These are phyloP conservation scores for Platyura marginata DNA, from an alignment of 1,140 invertebrate species.

Conservation along the genomic window DNA sequence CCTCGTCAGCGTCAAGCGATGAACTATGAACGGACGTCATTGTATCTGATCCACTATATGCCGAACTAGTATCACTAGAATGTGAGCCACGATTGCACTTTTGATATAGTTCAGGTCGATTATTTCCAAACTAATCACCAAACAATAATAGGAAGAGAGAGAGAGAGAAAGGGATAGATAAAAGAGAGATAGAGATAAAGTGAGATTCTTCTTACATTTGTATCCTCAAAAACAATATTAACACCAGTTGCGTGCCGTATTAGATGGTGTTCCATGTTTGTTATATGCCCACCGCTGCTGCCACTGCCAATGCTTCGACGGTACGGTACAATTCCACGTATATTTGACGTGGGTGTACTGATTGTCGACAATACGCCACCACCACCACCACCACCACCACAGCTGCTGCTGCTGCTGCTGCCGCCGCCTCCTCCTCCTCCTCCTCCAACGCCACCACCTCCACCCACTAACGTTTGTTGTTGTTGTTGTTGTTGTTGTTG, in stretches of 20 bases:
- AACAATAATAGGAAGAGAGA: background rate
- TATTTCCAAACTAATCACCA: background rate
- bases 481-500: background rate
- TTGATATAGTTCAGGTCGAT: slow-evolving; percentile 43
- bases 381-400: background rate
- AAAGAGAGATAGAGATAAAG: too few relatives aligned
- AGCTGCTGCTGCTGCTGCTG: too few relatives aligned
- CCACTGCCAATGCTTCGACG: background rate
- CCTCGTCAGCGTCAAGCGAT: slow-evolving; percentile 70
- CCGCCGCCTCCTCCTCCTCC: too few relatives aligned
- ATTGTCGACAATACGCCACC: too few relatives aligned
- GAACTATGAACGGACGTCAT: slow-evolving; percentile 83
- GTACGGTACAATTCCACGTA: background rate
- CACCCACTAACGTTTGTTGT: background rate
- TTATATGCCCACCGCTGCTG: background rate
- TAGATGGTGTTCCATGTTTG: background rate
- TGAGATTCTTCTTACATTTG: background rate
- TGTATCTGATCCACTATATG: slow-evolving; percentile 88
- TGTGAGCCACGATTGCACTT: slow-evolving; percentile 73
- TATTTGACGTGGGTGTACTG: too few relatives aligned
- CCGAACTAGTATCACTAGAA: slow-evolving; percentile 85
- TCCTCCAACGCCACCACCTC: too few relatives aligned
- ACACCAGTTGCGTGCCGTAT: background rate
- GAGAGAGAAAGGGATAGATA: background rate
- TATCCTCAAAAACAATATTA: background rate